Evolutionary conservation across 2,888 invertebrate genomes (phyloP), one percentile per base, ranked within the genome.

Genomic region (Merodon equestris): DNA sequence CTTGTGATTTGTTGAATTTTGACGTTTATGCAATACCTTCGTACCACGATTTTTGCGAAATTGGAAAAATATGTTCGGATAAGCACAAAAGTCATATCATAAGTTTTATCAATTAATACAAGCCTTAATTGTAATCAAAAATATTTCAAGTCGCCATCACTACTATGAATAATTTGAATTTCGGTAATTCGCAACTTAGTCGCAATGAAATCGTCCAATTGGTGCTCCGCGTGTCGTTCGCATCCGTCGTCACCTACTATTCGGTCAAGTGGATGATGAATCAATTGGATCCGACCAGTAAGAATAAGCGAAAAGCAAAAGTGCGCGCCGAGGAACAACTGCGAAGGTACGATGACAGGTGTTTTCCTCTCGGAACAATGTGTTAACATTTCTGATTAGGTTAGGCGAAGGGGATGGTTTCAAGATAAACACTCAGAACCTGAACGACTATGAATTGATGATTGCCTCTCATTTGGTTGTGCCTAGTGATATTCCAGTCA

Each of bases 381-480:
- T 27, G 2, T 7, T 4, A 27, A 4, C 3, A 4, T 27, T 27
- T 27, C 27, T 27, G 27, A 27, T 27, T 27, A 27, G 27, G 27
- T 27, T 91, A 66, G 90, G 90, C 27, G 88, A 92, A 54, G 90
- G 91, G 12, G 90, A 90, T 66, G 91, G 90, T 73, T 92, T 92
- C 74, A 87, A 91, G 13, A 84, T 92, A 71, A 89, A 90, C 9
- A 87, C 93, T 54, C 92, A 93, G 83, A 91, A 94, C 87, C 89
- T 97, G 40, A 92, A 92, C 0, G 97, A 97, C 87, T 96, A 97
- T 86, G 97, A 98, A 90, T 92, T 97, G 91, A 95, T 96, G 90
- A 96, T 97, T 84, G 97, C 97, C 1, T 94, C 95, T 72, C 96
- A 97, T 89, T 90, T 97, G 58, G 94, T 97, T 0, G 94, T 96